phyloP scores from a whole-genome alignment of 2,888 invertebrate species.

The Patella depressa region DNA sequence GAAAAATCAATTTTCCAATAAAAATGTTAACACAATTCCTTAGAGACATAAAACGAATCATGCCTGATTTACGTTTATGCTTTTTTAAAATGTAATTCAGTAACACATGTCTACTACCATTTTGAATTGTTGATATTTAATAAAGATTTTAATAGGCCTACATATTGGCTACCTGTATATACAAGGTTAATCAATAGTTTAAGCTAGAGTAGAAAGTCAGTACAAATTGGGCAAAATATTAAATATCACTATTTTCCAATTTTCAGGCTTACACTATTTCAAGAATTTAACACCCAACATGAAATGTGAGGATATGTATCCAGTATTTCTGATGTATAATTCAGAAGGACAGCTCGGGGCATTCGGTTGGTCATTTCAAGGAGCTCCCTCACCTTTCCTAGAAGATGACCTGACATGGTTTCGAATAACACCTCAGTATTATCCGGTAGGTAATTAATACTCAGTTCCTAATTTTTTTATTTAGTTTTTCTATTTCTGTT shows the following conservation, averaged over 20 bases:
- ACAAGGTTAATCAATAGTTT: too few species aligned
- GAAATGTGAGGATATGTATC: constrained; percentile 60
- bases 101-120: too few species aligned
- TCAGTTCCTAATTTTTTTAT: neutral
- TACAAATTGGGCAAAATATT: too few species aligned
- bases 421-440: constrained; percentile 50
- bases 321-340: constrained; percentile 63
- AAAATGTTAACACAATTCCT: too few species aligned
- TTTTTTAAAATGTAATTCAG: too few species aligned
- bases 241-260: neutral
- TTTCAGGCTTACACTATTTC: constrained; percentile 61
- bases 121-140: too few species aligned
- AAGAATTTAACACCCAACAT: constrained; percentile 53
- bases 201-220: too few species aligned
- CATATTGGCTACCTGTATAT: too few species aligned
- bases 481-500: neutral
- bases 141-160: too few species aligned
- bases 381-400: constrained; percentile 48
- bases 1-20: too few species aligned
- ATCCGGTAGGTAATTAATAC: constrained; percentile 50
- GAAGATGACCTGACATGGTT: constrained; percentile 53
- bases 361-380: constrained; percentile 66
- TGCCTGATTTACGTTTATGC: too few species aligned
- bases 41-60: too few species aligned
- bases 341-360: constrained; percentile 59